Base-by-base conservation (phyloP, 2,113 vertebrate species). In the Dromas ardeola region DNA sequence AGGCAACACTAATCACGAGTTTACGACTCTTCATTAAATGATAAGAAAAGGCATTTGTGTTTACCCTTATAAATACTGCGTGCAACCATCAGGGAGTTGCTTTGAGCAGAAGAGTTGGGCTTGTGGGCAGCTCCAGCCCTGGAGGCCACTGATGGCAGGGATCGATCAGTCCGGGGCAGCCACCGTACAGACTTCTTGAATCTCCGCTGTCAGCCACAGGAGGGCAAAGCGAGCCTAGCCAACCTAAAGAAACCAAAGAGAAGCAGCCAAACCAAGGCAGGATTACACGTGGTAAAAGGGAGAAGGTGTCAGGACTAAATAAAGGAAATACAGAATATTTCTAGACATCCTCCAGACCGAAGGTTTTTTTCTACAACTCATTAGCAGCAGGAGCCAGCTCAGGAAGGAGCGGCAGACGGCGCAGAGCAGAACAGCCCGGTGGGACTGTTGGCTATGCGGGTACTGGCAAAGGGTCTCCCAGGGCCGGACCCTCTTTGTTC, bases 201-300 rank as follows among this genome's bases (percentile, higher is more conserved):
- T 13, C 49, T 86, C 95, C 65, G 6, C 93, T 43, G 49, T 43
- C 88, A 95, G 91, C 91, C 95, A 91, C 92, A 97, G 94, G 88
- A 96, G 96, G 91, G 92, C 88, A 91, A 97, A 97, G 56, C 10
- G 61, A 97, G 81, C 77, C 52, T 1, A 25, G 40, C 34, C 82
- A 20, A 85, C 11, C n/a, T 2, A 1, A 61, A 30, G 50, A 19
- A 50, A 34, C 34, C 59, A 11, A 32, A 5, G 20, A 0, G 29
- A 9, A 22, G 53, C 73, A 3, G 34, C 42, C 72, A 30, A 10
- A n/a, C 34, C 21, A 5, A 15, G 47, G 52, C 73, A 50, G 36
- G 40, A 15, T 5, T 42, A 5, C 55, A 29, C 2, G 0, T 19
- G 55, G 30, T 8, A 3, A 69, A 11, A 9, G 30, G 20, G 43